Evolutionary conservation across 2,113 vertebrate genomes (phyloP).

Genomic region (Melanostigma gelatinosum): DNA sequence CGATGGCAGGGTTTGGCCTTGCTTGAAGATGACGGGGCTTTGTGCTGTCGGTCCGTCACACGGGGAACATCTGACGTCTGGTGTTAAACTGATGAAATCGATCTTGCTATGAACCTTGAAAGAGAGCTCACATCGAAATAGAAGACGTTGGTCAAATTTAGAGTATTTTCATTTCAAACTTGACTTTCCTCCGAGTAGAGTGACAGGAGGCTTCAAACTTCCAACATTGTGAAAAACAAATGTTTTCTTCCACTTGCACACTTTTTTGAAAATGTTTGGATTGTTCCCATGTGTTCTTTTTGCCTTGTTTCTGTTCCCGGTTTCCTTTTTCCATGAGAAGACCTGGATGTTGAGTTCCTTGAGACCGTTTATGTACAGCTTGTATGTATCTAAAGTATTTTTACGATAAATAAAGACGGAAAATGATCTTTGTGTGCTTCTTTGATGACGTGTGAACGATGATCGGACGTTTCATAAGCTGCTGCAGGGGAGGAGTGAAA

Average conservation of each 20-base stretch:
- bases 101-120: neutral
- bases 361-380: conserved; percentile 78
- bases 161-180: conserved; percentile 21
- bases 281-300: conserved; percentile 35
- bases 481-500: neutral
- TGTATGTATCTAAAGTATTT: conserved; percentile 85
- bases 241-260: conserved; percentile 51
- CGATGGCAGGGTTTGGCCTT: neutral
- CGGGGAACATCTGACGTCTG: neutral
- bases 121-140: neutral
- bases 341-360: conserved; percentile 62
- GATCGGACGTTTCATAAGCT: neutral
- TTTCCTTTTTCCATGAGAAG: conserved; percentile 55
- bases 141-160: neutral
- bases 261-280: conserved; percentile 47
- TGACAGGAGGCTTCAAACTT: neutral
- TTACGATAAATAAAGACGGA: conserved; percentile 81
- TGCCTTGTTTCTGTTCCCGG: conserved; percentile 39
- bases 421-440: conserved; percentile 29
- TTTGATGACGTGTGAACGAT: conserved; percentile 14
- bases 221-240: conserved; percentile 47
- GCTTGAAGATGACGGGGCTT: neutral
- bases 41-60: conserved; percentile 19
- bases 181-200: conserved; percentile 15
- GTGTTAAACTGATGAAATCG: neutral